phyloP scores from a whole-genome alignment of 2,888 invertebrate genomes.

The Ectemnius continuus region DNA sequence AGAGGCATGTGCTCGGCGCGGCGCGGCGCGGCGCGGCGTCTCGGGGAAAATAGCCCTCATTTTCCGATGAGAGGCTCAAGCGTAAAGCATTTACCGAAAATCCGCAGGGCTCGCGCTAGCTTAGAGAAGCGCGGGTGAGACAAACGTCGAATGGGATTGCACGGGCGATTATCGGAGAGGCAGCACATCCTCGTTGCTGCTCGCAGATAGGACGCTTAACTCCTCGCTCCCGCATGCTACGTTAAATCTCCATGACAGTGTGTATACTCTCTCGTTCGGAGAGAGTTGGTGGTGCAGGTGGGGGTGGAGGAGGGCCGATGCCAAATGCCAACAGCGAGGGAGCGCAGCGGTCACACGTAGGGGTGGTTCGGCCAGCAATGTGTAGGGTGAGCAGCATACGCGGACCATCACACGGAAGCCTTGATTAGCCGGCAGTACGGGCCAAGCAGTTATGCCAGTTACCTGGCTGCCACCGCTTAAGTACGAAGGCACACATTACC shows the following conservation, averaged over 20 bases:
- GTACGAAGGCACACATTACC: slow-evolving; percentile 56
- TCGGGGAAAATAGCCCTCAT: no score
- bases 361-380: slow-evolving; percentile 10
- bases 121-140: slow-evolving; percentile 8
- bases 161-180: slow-evolving; percentile 33
- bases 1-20: no score
- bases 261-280: slow-evolving; percentile 14
- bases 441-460: slow-evolving; percentile 64
- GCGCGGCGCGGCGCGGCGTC: no score
- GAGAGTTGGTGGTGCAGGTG: no score
- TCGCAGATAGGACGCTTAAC: slow-evolving; percentile 44
- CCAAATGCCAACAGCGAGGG: no score
- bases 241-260: slow-evolving; percentile 48
- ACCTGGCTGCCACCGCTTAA: slow-evolving; percentile 59
- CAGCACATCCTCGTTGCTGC: slow-evolving; percentile 19
- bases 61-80: no score
- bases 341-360: not conserved
- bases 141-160: slow-evolving; percentile 33
- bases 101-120: slow-evolving; percentile 4
- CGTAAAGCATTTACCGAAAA: slow-evolving; percentile 15
- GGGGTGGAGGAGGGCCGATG: no score
- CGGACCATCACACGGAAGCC: slow-evolving; percentile 57
- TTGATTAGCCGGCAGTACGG: slow-evolving; percentile 63
- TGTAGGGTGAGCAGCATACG: slow-evolving; percentile 23
- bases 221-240: slow-evolving; percentile 35